A percentile compares a stretch with the other conserved stretches of the same genome.
phyloP scores from a whole-genome alignment of 2,797 vertebrate species.

The Champsocephalus gunnari region DNA sequence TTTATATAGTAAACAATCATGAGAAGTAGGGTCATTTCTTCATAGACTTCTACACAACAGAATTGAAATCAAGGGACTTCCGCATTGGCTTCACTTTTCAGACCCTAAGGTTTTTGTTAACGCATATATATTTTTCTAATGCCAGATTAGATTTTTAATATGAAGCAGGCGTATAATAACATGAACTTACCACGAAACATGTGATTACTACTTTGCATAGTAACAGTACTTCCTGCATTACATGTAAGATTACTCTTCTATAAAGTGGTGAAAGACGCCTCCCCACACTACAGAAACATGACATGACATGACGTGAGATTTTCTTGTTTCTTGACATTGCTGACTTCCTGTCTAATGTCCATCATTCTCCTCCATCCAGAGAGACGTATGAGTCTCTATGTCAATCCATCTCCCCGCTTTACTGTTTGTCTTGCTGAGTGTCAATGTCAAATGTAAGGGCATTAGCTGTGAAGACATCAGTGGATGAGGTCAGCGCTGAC shows the following conservation, averaged over 20 bases:
- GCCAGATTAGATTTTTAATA: neutral
- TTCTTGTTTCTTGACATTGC: constrained; percentile 43
- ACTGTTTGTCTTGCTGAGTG: constrained; percentile 73
- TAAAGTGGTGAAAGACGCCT: neutral
- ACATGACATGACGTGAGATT: constrained; percentile 37
- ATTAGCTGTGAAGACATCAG: constrained; percentile 75
- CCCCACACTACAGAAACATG: neutral
- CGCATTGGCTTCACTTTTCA: too few relatives aligned
- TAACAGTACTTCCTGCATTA: neutral
- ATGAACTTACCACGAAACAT: neutral
- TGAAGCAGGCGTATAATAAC: neutral
- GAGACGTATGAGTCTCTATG: constrained; percentile 47
- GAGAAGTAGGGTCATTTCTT: too few relatives aligned
- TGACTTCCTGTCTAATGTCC: constrained; percentile 47
- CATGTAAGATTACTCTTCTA: neutral
- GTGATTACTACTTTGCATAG: neutral
- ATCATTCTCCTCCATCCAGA: constrained; percentile 39
- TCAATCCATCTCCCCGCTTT: constrained; percentile 66
- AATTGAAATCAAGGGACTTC: too few relatives aligned
- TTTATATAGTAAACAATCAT: too few relatives aligned
- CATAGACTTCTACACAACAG: too few relatives aligned
- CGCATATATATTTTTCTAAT: too few relatives aligned
- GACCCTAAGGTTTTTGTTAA: too few relatives aligned
- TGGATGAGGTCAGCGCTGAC: constrained; percentile 75
- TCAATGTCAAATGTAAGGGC: constrained; percentile 74